phyloP scores from a whole-genome alignment of 2,888 invertebrate genomes.

The Amphipoea lucens region DNA sequence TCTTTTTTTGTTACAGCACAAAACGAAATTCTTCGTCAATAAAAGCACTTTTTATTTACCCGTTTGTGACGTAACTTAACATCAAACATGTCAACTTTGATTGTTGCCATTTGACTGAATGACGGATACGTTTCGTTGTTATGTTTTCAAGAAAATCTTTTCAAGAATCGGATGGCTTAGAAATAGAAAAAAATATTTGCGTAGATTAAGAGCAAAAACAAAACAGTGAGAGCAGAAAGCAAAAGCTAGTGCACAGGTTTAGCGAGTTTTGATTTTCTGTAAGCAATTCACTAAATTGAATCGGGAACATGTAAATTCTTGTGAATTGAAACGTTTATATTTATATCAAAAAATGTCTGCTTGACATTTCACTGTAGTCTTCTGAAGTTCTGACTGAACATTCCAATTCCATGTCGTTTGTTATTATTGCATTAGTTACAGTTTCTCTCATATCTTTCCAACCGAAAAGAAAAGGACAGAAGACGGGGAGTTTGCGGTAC shows the following conservation, averaged over 20 bases:
- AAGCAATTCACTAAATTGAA: not conserved
- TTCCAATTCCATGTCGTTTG: not conserved
- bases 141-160: not conserved
- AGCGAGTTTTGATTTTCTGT: not conserved
- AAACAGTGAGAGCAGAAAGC: not conserved
- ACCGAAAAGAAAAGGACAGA: slow-evolving; percentile 15
- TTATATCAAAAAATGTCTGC: not conserved
- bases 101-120: slow-evolving; percentile 22
- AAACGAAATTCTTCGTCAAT: slow-evolving; percentile 31
- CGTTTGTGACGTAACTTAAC: slow-evolving; percentile 49
- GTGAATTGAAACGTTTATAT: slow-evolving; percentile 17
- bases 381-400: not conserved
- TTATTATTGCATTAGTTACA: not conserved
- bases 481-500: no score
- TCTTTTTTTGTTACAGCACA: not conserved
- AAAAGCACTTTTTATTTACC: slow-evolving; percentile 54
- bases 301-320: not conserved
- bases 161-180: not conserved
- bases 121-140: not conserved
- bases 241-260: not conserved
- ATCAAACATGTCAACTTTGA: slow-evolving; percentile 26
- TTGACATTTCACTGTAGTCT: not conserved
- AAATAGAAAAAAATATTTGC: not conserved
- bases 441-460: slow-evolving; percentile 19
- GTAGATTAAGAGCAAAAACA: not conserved